Percentiles rank a stretch among this genome's conserved stretches.
Conservation (phyloP, 2,797 vertebrate genomes). For the Cephalopachus bancanus region DNA sequence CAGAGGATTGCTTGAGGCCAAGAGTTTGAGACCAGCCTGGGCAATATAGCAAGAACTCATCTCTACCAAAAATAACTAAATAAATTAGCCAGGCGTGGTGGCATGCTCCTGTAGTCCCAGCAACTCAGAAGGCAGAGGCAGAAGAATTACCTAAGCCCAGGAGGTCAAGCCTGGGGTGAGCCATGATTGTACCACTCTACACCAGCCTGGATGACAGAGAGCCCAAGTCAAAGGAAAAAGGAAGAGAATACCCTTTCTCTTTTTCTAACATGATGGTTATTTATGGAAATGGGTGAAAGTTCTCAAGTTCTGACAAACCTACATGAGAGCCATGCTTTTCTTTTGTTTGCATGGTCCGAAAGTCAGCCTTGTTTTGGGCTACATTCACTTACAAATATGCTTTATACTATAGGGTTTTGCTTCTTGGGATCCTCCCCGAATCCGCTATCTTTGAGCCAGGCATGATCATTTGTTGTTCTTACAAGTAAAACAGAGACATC, state of each 20-base stretch:
- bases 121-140: too few species aligned
- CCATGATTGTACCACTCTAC: too few species aligned
- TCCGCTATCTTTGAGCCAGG: neutral
- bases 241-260: conserved; percentile 67
- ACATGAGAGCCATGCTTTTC: neutral
- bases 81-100: too few species aligned
- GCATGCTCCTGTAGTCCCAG: too few species aligned
- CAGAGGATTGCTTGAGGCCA: too few species aligned
- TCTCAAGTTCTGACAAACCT: conserved; percentile 58
- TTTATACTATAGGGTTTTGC: neutral
- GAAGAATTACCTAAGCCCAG: too few species aligned
- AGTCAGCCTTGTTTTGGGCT: neutral
- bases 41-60: too few species aligned
- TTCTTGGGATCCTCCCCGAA: neutral
- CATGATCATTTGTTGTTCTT: neutral
- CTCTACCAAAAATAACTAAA: too few species aligned
- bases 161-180: too few species aligned
- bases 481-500: neutral
- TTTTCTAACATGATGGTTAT: conserved; percentile 75
- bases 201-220: too few species aligned
- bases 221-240: too few species aligned
- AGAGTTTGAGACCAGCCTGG: too few species aligned
- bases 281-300: conserved; percentile 58
- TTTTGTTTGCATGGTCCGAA: neutral
- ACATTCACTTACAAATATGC: neutral